These are phyloP conservation scores for Leucophenga varia DNA, from an alignment of 1,140 invertebrate genomes.

Conservation along the genomic window DNA sequence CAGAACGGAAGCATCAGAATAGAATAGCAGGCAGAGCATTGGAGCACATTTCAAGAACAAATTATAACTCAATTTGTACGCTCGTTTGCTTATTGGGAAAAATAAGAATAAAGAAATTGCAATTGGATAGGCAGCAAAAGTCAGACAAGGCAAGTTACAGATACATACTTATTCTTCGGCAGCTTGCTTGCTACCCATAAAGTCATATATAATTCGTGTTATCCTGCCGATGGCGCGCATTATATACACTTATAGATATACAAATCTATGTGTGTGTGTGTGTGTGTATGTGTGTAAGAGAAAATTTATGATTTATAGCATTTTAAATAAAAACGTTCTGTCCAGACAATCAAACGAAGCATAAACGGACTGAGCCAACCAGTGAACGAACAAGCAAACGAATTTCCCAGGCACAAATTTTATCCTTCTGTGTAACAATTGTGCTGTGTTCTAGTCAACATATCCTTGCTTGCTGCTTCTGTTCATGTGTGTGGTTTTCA, in stretches of 20 bases:
- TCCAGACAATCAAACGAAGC: constrained; percentile 15
- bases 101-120: constrained; percentile 12
- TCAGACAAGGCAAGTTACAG: constrained; percentile 21
- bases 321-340: constrained; percentile 27
- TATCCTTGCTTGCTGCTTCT: no score
- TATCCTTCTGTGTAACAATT: constrained; percentile 10
- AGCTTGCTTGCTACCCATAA: not conserved
- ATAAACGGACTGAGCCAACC: no score
- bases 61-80: constrained; percentile 47
- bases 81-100: constrained; percentile 32
- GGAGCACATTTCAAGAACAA: constrained; percentile 16
- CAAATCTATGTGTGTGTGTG: not conserved
- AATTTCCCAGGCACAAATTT: constrained; percentile 17
- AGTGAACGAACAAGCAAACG: constrained; percentile 1
- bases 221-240: constrained; percentile 40
- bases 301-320: constrained; percentile 39
- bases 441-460: constrained; percentile 11
- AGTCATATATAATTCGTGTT: constrained; percentile 21
- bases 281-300: no score
- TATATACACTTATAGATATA: constrained; percentile 13
- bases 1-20: not conserved
- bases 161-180: not conserved
- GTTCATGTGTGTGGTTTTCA: constrained; percentile 25
- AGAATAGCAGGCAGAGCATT: no score
- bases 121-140: constrained; percentile 1